Base-by-base conservation (phyloP, 92 coral and sea anemone genomes). In the Micromussa lordhowensis region DNA sequence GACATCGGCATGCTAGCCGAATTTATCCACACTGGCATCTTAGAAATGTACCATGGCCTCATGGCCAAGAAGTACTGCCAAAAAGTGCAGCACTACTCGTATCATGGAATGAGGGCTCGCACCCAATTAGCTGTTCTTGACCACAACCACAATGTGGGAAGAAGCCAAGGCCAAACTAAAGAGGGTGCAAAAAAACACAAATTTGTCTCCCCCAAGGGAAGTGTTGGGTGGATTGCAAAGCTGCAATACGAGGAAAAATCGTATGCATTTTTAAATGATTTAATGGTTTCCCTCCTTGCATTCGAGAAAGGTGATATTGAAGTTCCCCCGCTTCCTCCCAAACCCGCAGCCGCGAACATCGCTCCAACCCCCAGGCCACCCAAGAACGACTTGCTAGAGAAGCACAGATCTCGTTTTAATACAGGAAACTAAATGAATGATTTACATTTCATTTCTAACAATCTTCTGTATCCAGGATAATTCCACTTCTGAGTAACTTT, bases 11-110 rank as follows among this genome's bases (percentile, higher is more conserved):
- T 76, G 80, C 80, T 76, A 14, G 80, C 80, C 7, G 80, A 76
- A 2, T 76, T 76, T 35, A 76, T 76, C 58, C 80, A 76, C 53
- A 76, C 80, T 11, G 80, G 80, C 53, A 40, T 76, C 9, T 40
- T 76, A 34, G 57, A 76, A 21, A 76, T 36, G 80, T 48, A 77
- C 32, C 81, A 77, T 77, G 81, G 81, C 58, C 81, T 77, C 34
- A 77, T 77, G 35, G 81, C 81, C 14, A 53, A 53, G 57, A 77
- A 77, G 81, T 77, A 77, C 81, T 77, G 81, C 63, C 81, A 77
- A 18, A 77, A 44, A n/a, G 19, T 77, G 63, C 81, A 77, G 63
- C 81, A 77, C 58, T 77, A 77, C 63, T 77, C 81, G 5, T 77
- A 61, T 18, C 35, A 80, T 49, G 81, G 81, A 32, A 77, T 77